Evolutionary conservation across 2,797 vertebrate species (phyloP).

Genomic region (Pseudocheirus occidentalis): DNA sequence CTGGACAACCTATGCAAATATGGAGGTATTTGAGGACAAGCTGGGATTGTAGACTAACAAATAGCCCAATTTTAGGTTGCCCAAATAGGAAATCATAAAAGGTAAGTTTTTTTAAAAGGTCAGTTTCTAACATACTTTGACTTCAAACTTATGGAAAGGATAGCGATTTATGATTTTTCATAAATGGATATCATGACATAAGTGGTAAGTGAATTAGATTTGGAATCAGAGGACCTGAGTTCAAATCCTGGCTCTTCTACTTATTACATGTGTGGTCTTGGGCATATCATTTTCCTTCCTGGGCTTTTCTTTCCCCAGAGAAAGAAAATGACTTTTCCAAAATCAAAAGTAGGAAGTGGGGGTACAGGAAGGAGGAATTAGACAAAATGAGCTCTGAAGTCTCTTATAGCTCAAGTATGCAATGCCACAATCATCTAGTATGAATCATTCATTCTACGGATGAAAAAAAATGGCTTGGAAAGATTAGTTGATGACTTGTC

Average conservation of each 20-base stretch:
- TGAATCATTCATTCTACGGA: neutral
- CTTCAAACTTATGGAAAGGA: neutral
- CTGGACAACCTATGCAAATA: neutral
- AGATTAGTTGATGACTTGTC: neutral
- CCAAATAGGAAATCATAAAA: neutral
- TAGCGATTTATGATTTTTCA: neutral
- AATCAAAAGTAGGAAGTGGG: neutral
- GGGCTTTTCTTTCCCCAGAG: neutral
- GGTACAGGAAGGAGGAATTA: neutral
- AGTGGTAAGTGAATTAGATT: neutral
- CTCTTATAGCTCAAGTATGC: neutral
- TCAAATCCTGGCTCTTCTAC: neutral
- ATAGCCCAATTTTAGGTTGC: neutral
- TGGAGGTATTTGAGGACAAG: neutral
- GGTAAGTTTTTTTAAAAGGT: neutral
- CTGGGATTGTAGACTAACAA: neutral
- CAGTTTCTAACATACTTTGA: neutral
- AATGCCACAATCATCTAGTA: neutral
- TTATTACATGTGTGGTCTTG: neutral
- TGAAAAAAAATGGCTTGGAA: neutral
- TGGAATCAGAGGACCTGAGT: neutral
- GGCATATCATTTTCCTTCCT: neutral
- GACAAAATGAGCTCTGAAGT: neutral
- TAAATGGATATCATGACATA: neutral
- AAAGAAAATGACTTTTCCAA: neutral